Evolutionary conservation across 2,888 invertebrate genomes (phyloP).

Genomic region (Seira musarum): DNA sequence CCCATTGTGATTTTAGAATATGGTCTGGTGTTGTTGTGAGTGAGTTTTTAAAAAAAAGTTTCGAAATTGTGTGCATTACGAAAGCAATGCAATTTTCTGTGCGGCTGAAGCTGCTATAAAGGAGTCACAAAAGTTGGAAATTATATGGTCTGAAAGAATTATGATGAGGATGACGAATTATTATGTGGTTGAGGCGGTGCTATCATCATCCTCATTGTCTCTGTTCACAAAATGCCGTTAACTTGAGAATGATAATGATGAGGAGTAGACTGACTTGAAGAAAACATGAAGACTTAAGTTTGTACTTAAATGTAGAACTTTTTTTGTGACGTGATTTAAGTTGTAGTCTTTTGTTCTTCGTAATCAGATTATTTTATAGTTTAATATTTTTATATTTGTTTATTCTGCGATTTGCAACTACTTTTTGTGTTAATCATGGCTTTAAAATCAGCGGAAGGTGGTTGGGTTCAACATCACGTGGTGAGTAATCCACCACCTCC

Average conservation of each 20-base stretch:
- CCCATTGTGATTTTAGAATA: neutral
- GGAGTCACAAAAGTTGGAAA: too few species aligned
- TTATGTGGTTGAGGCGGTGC: neutral
- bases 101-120: too few species aligned
- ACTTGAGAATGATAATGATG: too few species aligned
- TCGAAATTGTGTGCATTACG: neutral
- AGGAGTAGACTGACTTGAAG: neutral
- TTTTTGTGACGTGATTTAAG: neutral
- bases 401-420: neutral
- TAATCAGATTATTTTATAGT: neutral
- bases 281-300: neutral
- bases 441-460: conserved; percentile 62
- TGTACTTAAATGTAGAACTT: neutral
- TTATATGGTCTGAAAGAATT: too few species aligned
- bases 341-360: neutral
- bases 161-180: neutral
- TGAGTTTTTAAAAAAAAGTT: neutral
- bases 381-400: neutral
- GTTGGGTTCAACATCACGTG: conserved; percentile 64
- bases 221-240: neutral
- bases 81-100: neutral
- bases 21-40: neutral
- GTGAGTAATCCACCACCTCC: conserved; percentile 61
- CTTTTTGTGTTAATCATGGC: conserved; percentile 58
- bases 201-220: too few species aligned